Percentiles rank a stretch among this genome's conserved stretches.
Evolutionary conservation across 2,888 invertebrate genomes (phyloP).

Genomic region (Diaphora mendica): DNA sequence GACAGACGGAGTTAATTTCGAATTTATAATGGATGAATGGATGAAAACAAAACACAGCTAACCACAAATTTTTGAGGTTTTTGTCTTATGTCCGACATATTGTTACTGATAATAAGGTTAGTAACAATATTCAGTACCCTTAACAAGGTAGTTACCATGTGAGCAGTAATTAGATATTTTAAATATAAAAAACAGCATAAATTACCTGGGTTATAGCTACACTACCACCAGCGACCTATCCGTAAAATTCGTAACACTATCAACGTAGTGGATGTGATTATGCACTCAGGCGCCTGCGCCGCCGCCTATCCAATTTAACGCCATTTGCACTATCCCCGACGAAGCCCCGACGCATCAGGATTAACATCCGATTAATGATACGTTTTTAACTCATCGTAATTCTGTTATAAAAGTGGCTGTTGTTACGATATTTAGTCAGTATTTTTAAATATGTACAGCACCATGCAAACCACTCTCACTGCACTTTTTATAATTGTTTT

Average conservation of each 20-base stretch:
- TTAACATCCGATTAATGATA: conserved; percentile 66
- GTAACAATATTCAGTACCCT: background rate
- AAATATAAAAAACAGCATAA: conserved; percentile 5
- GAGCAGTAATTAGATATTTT: conserved; percentile 5
- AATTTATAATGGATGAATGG: no score
- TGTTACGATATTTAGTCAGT: background rate
- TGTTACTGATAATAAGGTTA: background rate
- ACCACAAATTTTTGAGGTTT: no score
- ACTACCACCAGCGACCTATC: conserved; percentile 14
- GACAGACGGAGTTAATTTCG: no score
- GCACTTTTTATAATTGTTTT: background rate
- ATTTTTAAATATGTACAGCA: background rate
- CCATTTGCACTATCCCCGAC: conserved; percentile 57
- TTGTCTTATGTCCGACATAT: background rate
- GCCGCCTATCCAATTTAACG: conserved; percentile 64
- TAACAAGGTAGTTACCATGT: background rate
- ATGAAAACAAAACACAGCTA: no score
- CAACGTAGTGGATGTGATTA: conserved; percentile 55
- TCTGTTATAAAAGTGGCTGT: conserved; percentile 20
- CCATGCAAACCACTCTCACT: background rate
- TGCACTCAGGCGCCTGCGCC: conserved; percentile 54
- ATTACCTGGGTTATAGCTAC: conserved; percentile 10
- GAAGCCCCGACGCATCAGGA: conserved; percentile 48
- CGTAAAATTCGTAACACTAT: conserved; percentile 25
- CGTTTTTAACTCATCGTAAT: conserved; percentile 44